These are phyloP conservation scores for Thyatira batis DNA, from an alignment of 2,888 invertebrate genomes.

Conservation along the genomic window DNA sequence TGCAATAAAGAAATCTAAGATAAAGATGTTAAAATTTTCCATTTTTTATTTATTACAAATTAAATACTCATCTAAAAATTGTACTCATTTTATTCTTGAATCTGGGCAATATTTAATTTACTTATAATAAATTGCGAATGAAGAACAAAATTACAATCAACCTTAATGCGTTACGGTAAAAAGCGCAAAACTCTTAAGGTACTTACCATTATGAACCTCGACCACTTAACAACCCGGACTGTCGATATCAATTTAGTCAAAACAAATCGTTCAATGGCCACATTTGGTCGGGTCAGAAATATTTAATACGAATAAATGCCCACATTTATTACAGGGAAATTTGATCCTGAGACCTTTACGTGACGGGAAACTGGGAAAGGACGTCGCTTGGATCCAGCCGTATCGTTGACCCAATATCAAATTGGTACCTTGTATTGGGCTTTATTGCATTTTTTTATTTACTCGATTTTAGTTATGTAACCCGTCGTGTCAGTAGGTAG, in stretches of 20 bases:
- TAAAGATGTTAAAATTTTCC: too few relatives aligned
- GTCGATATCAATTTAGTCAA: slow-evolving; percentile 5
- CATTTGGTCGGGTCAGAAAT: slow-evolving; percentile 30
- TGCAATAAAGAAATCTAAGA: too few relatives aligned
- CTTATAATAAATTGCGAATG: too few relatives aligned
- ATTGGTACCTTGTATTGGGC: slow-evolving; percentile 22
- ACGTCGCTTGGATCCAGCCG: slow-evolving; percentile 11
- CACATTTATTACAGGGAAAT: slow-evolving; percentile 54
- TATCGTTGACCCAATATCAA: slow-evolving; percentile 12
- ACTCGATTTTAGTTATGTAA: neutral
- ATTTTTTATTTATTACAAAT: too few relatives aligned
- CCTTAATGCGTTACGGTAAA: neutral
- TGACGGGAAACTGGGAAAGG: slow-evolving; percentile 43
- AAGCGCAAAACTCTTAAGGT: too few relatives aligned
- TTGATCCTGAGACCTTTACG: slow-evolving; percentile 54
- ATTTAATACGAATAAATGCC: slow-evolving; percentile 47
- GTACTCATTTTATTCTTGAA: too few relatives aligned
- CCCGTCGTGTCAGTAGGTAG: too few relatives aligned
- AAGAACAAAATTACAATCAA: neutral
- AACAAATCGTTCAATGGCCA: slow-evolving; percentile 23
- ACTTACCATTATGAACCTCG: neutral
- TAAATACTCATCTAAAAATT: too few relatives aligned
- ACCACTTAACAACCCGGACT: neutral
- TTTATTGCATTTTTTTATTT: slow-evolving; percentile 4
- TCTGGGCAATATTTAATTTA: too few relatives aligned